Base-by-base conservation (phyloP, 2,888 invertebrate genomes). In the Nemotelus nigrinus region DNA sequence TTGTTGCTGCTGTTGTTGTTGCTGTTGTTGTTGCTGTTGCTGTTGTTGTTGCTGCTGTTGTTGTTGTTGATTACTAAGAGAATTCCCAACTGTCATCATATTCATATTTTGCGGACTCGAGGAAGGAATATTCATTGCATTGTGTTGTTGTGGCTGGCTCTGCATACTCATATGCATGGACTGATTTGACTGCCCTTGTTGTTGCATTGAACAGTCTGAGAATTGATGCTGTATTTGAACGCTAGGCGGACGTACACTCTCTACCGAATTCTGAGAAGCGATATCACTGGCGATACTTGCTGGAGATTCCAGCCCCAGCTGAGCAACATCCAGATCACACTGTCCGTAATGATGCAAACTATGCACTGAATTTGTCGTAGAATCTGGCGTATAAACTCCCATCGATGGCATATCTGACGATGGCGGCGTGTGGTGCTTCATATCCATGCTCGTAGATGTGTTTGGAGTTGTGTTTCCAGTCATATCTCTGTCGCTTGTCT, bases 261-360 rank as follows among this genome's bases (percentile, higher is more conserved):
- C 92, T 0, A 91, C 90, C 0, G 92, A 90, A 83, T 90, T 92
- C 82, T 94, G 94, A 0, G 92, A 92, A 6, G 93, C 93, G 87
- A 96, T 90, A 85, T 96, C 96, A 67, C 93, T 94, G 1, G 95
- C 93, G 81, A 96, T 95, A 58, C 95, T 95, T 0, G 95, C 93
- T 0, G 97, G 96, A 0, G 96, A 96, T 85, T 96, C 96, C 80
- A 97, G 88, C 0, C 94, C 95, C 78, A 96, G 86, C 84, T 95
- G 94, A 78, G 92, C 92, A 1, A 95, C 95, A 85, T 95, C 96
- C 79, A 96, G 86, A 82, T 96, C 95, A 82, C 94, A 94, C 77
- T 94, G 93, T 0, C 91, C 90, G 83, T 94, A 94, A 82, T 92
- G 91, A 84, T 92, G 91, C 82, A 96, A 90, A 74, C 94, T 93